Conservation (phyloP, 1,140 invertebrate genomes). For the Portunus trituberculatus region DNA sequence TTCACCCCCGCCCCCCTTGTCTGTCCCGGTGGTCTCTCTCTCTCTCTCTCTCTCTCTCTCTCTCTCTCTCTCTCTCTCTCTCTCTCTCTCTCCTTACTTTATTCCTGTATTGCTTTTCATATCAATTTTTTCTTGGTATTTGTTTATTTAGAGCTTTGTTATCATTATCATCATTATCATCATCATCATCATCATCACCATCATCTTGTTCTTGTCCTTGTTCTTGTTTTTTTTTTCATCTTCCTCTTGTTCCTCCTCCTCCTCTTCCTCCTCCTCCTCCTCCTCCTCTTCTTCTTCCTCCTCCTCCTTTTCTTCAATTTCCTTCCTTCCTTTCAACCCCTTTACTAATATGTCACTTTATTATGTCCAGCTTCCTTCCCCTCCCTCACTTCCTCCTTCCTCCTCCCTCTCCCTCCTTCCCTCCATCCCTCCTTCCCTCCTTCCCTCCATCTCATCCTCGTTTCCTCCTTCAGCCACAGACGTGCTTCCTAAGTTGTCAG, state of each 20-base stretch:
- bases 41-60: slow-evolving; percentile 58
- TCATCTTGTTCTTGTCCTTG: not conserved
- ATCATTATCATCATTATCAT: too few relatives aligned
- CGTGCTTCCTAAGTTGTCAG: slow-evolving; percentile 22
- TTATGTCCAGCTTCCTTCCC: not conserved
- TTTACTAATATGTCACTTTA: not conserved
- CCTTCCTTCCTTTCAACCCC: not conserved
- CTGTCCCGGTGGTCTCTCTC: slow-evolving; percentile 13
- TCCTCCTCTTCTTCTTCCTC: not conserved
- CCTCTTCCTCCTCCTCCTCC: not conserved
- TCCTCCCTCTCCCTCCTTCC: not conserved
- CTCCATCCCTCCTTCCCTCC: not conserved
- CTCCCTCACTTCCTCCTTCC: not conserved
- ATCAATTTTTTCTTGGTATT: not conserved
- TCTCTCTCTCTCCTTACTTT: not conserved
- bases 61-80: slow-evolving; percentile 25
- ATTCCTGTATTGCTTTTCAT: not conserved
- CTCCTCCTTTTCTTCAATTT: not conserved
- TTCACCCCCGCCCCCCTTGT: not conserved
- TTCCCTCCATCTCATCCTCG: not conserved
- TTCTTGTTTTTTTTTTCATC: not conserved
- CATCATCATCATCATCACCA: too few relatives aligned
- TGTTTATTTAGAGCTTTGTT: not conserved
- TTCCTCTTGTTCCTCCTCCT: not conserved
- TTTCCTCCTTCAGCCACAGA: not conserved